Evolutionary conservation across 2,113 vertebrate species (phyloP).

Genomic region (Psammodynastes pulverulentus): DNA sequence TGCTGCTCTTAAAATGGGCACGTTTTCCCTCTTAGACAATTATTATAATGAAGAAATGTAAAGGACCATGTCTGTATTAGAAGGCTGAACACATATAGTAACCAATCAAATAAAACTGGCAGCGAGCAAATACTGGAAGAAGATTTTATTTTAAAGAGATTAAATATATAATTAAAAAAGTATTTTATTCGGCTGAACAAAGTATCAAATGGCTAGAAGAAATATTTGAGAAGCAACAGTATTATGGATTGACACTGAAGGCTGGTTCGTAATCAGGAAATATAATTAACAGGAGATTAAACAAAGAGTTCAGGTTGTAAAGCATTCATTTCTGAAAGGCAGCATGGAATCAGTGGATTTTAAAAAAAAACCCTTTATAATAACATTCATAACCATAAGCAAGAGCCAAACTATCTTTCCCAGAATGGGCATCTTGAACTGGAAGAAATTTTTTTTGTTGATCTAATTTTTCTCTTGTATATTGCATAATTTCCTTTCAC

Average conservation of each 20-base stretch:
- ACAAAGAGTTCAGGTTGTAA: background rate
- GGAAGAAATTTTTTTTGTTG: background rate
- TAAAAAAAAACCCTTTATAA: background rate
- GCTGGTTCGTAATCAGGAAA: background rate
- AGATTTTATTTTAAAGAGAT: background rate
- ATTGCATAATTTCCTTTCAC: background rate
- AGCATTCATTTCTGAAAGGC: background rate
- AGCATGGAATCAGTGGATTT: background rate
- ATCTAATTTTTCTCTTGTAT: background rate
- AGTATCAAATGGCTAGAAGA: background rate
- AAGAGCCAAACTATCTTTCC: background rate
- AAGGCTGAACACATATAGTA: background rate
- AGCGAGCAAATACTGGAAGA: background rate
- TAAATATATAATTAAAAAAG: background rate
- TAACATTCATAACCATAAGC: background rate
- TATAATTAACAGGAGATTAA: background rate
- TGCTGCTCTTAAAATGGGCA: background rate
- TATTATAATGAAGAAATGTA: background rate
- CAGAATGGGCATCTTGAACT: background rate
- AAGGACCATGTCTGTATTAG: background rate
- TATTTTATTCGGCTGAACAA: background rate
- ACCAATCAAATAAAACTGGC: background rate
- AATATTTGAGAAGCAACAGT: background rate
- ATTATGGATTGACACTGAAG: background rate
- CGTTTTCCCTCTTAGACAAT: background rate